These are phyloP conservation scores for Caenorhabditis macrosperma DNA, from an alignment of 2,888 invertebrate genomes.

Conservation along the genomic window DNA sequence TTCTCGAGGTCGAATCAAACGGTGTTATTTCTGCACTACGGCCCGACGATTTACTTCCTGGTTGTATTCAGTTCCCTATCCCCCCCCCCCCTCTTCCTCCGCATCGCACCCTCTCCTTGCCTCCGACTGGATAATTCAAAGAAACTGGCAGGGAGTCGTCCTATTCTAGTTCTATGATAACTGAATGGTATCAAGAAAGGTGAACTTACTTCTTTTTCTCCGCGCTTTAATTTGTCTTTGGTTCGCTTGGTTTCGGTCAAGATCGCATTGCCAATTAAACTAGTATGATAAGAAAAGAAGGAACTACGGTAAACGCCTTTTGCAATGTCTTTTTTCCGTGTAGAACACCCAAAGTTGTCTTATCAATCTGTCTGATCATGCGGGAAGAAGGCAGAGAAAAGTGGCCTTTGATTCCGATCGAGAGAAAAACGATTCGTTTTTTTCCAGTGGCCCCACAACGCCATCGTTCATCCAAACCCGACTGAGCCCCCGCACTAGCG, in stretches of 20 bases:
- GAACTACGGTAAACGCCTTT: not conserved
- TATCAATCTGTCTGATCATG: not conserved
- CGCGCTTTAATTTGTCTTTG: not conserved
- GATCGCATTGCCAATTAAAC: not conserved
- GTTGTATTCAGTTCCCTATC: constrained; percentile 42
- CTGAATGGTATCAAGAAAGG: constrained; percentile 50
- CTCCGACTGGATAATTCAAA: constrained; percentile 13
- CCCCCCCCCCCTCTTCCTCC: not conserved
- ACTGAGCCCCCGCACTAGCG: constrained; percentile 57
- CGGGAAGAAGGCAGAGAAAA: constrained; percentile 33
- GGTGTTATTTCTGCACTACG: constrained; percentile 49
- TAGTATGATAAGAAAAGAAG: not conserved
- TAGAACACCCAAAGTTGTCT: not conserved
- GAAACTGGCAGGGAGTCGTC: constrained; percentile 31
- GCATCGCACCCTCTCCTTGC: not conserved
- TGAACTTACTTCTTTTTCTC: constrained; percentile 8
- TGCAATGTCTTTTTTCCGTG: not conserved
- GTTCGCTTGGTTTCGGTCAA: not conserved
- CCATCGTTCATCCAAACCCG: constrained; percentile 59
- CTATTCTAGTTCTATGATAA: constrained; percentile 45
- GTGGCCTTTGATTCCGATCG: not conserved
- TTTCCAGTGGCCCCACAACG: constrained; percentile 64
- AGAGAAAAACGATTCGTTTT: not conserved
- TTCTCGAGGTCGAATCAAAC: constrained; percentile 56
- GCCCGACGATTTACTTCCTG: constrained; percentile 40